A percentile compares a stretch with the other conserved stretches of the same genome.
These are phyloP conservation scores for Rotaria socialis DNA, from an alignment of 2,888 invertebrate species.

Conservation along the genomic window DNA sequence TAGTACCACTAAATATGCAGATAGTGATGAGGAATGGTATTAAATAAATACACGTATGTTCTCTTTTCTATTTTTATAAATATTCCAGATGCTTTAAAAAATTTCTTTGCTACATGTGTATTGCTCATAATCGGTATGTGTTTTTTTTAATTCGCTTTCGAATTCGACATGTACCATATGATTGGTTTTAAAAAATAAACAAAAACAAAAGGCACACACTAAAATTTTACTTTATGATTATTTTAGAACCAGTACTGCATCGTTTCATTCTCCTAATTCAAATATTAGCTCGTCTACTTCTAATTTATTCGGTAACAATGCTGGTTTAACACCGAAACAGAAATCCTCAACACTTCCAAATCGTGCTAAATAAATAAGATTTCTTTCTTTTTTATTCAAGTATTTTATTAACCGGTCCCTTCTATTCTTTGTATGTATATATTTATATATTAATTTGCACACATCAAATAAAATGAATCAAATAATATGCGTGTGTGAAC, in stretches of 20 bases:
- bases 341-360: not conserved
- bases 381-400: not conserved
- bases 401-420: not conserved
- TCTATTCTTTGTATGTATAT: not conserved
- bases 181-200: not conserved
- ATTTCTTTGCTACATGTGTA: not conserved
- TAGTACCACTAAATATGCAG: not conserved
- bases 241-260: not conserved
- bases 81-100: not conserved
- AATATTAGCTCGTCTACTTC: conserved; percentile 5
- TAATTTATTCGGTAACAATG: not conserved
- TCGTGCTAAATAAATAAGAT: not conserved
- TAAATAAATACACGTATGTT: not conserved
- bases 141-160: not conserved
- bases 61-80: not conserved
- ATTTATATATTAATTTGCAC: too few species aligned
- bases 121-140: not conserved
- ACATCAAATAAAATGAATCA: not conserved
- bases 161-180: not conserved
- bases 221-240: not conserved
- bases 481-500: not conserved
- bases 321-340: conserved; percentile 27
- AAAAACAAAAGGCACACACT: too few species aligned
- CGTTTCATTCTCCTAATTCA: conserved; percentile 1
- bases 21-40: not conserved